Base-by-base conservation (phyloP, 2,888 invertebrate genomes). In the Amorpha juglandis region DNA sequence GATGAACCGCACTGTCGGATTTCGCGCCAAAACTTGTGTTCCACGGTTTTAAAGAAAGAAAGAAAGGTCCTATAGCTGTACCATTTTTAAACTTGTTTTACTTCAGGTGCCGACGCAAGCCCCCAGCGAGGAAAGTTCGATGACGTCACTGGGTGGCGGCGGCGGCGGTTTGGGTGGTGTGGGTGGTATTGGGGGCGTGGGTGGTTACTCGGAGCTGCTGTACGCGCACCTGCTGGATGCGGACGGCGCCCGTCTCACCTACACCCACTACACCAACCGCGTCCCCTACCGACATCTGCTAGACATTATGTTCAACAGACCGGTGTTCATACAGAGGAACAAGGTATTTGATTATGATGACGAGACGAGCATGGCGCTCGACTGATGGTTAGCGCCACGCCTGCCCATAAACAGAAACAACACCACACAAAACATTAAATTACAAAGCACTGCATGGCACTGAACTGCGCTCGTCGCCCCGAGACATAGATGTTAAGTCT, bases 161-260 rank as follows among this genome's bases (percentile, higher is more conserved):
- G 33, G 53, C 27, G 53, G 38, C 67, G 70, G 27, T 27, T 1
- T 27, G 27, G 52, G 27, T 27, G 55, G 55, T 8, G 33, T n/a
- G n/a, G 35, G 55, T 16, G 70, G 71, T 67, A n/a, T n/a, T n/a
- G n/a, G n/a, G n/a, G n/a, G n/a, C 67, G 70, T 68, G 67, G 76
- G 77, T 77, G 84, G 86, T 21, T 97, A 97, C 89, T 95, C 95
- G 12, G 97, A 97, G 92, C 94, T 97, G 71, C 92, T 97, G 63
- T 97, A 97, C 84, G 97, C 97, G 16, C 96, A 97, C 89, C 93
- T 97, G 68, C 94, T 97, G 77, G 97, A 97, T 88, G 95, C 95
- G 33, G 96, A 97, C 87, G 97, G 97, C 6, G 96, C 96, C 62
- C 93, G 97, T 6, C 94, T 97, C 76, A 97, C 97, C 0, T 97